These are phyloP conservation scores for Hypomecis atomaria DNA, from an alignment of 2,888 invertebrate species.

Conservation along the genomic window DNA sequence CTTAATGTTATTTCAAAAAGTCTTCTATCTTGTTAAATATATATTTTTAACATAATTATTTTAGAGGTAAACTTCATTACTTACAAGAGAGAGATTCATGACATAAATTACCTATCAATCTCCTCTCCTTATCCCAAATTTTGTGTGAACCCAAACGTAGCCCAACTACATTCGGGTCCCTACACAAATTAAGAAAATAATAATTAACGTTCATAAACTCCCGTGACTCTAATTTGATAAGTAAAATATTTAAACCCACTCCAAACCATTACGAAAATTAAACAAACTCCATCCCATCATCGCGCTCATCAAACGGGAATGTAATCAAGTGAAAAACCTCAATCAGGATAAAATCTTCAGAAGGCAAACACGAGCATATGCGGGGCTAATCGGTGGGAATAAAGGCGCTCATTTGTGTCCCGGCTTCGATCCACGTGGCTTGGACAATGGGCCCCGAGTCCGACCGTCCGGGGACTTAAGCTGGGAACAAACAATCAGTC, in stretches of 20 bases:
- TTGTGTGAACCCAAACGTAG: too few relatives aligned
- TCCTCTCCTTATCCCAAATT: too few relatives aligned
- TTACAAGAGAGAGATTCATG: too few relatives aligned
- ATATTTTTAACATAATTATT: too few relatives aligned
- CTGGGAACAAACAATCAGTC: slow-evolving; percentile 6
- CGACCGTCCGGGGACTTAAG: slow-evolving; percentile 2
- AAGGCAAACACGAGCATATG: slow-evolving; percentile 38
- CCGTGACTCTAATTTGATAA: slow-evolving; percentile 7
- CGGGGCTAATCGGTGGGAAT: slow-evolving; percentile 41
- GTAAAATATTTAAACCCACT: slow-evolving; percentile 11
- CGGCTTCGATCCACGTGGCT: slow-evolving; percentile 72
- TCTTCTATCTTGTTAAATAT: too few relatives aligned
- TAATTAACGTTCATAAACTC: slow-evolving; percentile 2
- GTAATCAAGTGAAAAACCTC: slow-evolving; percentile 44
- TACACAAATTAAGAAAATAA: slow-evolving; percentile 2
- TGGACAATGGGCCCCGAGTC: slow-evolving; percentile 64
- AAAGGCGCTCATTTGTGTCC: slow-evolving; percentile 46
- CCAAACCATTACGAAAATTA: slow-evolving; percentile 24
- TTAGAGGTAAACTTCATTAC: too few relatives aligned
- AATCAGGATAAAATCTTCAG: slow-evolving; percentile 42
- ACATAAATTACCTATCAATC: too few relatives aligned
- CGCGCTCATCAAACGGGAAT: slow-evolving; percentile 32
- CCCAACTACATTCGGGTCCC: too few relatives aligned
- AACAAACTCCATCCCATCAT: slow-evolving; percentile 21
- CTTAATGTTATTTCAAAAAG: too few relatives aligned